Base-by-base conservation (phyloP, 2,888 invertebrate species). In the Zhuqinia jingwanae region DNA sequence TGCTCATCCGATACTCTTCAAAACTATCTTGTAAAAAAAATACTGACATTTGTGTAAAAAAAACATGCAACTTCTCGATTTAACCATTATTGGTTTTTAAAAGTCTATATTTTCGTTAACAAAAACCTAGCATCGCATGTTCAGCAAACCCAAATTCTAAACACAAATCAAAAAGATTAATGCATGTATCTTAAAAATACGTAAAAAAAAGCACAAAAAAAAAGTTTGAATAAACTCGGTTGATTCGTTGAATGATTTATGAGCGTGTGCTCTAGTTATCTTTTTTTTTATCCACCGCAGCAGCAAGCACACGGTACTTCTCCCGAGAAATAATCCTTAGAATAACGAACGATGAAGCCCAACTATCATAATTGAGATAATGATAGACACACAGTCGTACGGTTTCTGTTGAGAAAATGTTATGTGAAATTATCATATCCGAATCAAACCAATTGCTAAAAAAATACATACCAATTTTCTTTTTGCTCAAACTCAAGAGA, bases 361-460 rank as follows among this genome's bases (percentile, higher is more conserved):
- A 53, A 75, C 50, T 50, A 75, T 75, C 30, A 25, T 53, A 10
- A 25, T 27, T 27, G 22, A 8, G 20, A 70, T 45, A 45, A 75
- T 30, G 17, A 73, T 13, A 50, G 22, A 8, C 3, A 8, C 36
- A 36, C 50, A 50, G 2, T 50, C n/a, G 11, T 75, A 68, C 68
- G 50, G 56, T 53, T 53, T 75, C 53, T 70, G 70, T 45, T 70
- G 47, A 70, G 70, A 70, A 70, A 68, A 68, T 68, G 17, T 36
- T n/a, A n/a, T n/a, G n/a, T n/a, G n/a, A 50, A n/a, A 5, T 50
- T 70, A 42, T 70, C 20, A 10, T 13, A 17, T 17, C 20, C 50
- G 42, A n/a, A 70, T 42, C 50, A 17, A 8, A 73, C 3, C 50
- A 13, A 36, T 25, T 50, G 3, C n/a, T 13, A 50, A 2, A 15